Evolutionary conservation across 2,113 vertebrate genomes (phyloP).

Genomic region (Antechinus stuartii): DNA sequence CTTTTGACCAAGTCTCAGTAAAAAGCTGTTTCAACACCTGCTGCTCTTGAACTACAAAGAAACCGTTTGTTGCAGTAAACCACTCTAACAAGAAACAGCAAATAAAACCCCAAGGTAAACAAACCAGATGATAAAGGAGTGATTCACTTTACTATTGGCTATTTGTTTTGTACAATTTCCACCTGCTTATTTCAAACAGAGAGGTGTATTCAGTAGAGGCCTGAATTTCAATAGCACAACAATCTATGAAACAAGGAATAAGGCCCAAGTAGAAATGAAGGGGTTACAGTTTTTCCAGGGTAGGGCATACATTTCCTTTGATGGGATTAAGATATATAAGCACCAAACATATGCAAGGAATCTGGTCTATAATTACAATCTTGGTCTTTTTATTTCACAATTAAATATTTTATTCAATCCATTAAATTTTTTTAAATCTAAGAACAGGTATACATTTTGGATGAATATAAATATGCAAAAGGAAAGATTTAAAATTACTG

Average conservation of each 20-base stretch:
- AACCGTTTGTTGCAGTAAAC: constrained; percentile 70
- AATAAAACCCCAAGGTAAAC: constrained; percentile 78
- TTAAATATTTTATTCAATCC: constrained; percentile 11
- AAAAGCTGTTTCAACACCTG: constrained; percentile 79
- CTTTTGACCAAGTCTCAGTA: constrained; percentile 62
- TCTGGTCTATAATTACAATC: constrained; percentile 12
- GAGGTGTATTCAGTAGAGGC: constrained; percentile 39
- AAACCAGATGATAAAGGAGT: constrained; percentile 66
- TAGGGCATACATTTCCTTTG: constrained; percentile 17
- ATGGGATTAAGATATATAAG: constrained; percentile 21
- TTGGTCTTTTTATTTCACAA: constrained; percentile 30
- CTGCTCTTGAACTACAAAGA: constrained; percentile 80
- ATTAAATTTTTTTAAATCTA: neutral
- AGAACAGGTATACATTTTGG: constrained; percentile 6
- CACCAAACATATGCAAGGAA: neutral
- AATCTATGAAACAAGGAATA: neutral
- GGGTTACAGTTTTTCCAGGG: neutral
- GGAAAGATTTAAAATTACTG: constrained; percentile 25
- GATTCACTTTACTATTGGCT: constrained; percentile 53
- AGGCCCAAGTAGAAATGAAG: neutral
- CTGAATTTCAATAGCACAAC: constrained; percentile 38
- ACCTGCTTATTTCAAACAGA: constrained; percentile 59
- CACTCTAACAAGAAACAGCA: constrained; percentile 75
- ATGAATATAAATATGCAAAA: constrained; percentile 4
- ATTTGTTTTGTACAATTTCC: constrained; percentile 51